phyloP scores from a whole-genome alignment of 2,797 vertebrate species.

The Typhlichthys eigenmanni region DNA sequence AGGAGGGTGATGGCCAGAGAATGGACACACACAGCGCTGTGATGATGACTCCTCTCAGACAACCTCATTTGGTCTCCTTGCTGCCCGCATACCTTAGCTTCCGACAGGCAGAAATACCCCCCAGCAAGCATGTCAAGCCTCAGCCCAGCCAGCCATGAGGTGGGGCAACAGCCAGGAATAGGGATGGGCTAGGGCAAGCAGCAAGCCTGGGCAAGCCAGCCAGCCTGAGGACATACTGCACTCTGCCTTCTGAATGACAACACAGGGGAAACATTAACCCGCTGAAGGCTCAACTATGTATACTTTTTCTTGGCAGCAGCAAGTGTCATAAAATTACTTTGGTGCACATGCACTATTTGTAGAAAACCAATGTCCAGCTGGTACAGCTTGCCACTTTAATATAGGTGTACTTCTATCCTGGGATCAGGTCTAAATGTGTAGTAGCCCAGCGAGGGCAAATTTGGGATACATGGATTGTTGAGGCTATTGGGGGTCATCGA shows the following conservation, averaged over 20 bases:
- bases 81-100: conserved; percentile 66
- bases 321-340: too few species aligned
- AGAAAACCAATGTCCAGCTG: not conserved
- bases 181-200: conserved; percentile 28
- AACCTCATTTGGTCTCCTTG: conserved; percentile 72
- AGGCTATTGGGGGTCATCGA: conserved; percentile 49
- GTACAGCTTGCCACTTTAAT: conserved; percentile 39
- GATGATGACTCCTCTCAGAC: conserved; percentile 60
- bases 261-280: conserved; percentile 45
- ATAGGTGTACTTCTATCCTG: conserved; percentile 40
- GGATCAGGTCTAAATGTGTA: conserved; percentile 49
- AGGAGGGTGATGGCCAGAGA: conserved; percentile 35
- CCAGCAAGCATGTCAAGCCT: conserved; percentile 29
- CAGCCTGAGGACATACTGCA: conserved; percentile 44
- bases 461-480: conserved; percentile 44
- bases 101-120: conserved; percentile 63
- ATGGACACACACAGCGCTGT: conserved; percentile 48
- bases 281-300: not conserved
- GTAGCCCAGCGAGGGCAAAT: conserved; percentile 27
- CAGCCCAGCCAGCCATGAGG: conserved; percentile 35
- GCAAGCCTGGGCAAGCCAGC: conserved; percentile 63
- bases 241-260: conserved; percentile 21
- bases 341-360: too few species aligned
- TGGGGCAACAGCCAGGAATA: conserved; percentile 33
- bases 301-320: not conserved